Evolutionary conservation across 1,140 invertebrate species (phyloP), one percentile per base, ranked within the genome.

Genomic region (Stenopsyche tienmushanensis): DNA sequence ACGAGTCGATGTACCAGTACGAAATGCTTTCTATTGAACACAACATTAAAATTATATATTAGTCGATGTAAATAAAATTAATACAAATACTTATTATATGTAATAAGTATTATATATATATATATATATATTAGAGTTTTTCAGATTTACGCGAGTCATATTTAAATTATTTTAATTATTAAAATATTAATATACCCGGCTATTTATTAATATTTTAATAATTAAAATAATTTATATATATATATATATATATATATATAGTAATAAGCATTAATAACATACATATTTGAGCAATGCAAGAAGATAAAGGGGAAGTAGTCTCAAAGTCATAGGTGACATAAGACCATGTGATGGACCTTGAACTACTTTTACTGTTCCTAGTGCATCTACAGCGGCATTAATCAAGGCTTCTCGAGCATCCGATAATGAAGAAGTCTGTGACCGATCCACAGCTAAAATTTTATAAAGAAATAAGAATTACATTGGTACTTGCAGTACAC

Each of bases 321-420:
- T 84, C 25, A 97, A 80, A 72, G 88, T 86, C 47, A 82, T 78
- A 0, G 93, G 90, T 23, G 88, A 87, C 59, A 90, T 77, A 13
- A 99, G 83, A 58, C 88, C 88, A 13, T 83, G 74, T 15, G 76
- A 74, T n/a, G 82, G 75, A 59, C 83, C 83, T 3, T 77, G 77
- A 34, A 86, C 83, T 54, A 87, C 80, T 73, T 89, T 88, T 76
- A 91, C 98, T 2, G 94, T 88, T 50, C 86, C 86, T 23, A 99
- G 79, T 66, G 93, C 86, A 82, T 99, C 97, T 45, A 97, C 86
- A 1, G 90, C 93, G 39, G 94, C 96, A 81, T 98, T 98, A 42
- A 97, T 92, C 62, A 99, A 85, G 8, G 96, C 97, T 79, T 99
- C 97, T 50, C 95, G 82, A 2, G 97, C 97, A 80, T 99, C 97